Evolutionary conservation across 2,888 invertebrate species (phyloP), one percentile per base, ranked within the genome.

Genomic region (Arge pagana): DNA sequence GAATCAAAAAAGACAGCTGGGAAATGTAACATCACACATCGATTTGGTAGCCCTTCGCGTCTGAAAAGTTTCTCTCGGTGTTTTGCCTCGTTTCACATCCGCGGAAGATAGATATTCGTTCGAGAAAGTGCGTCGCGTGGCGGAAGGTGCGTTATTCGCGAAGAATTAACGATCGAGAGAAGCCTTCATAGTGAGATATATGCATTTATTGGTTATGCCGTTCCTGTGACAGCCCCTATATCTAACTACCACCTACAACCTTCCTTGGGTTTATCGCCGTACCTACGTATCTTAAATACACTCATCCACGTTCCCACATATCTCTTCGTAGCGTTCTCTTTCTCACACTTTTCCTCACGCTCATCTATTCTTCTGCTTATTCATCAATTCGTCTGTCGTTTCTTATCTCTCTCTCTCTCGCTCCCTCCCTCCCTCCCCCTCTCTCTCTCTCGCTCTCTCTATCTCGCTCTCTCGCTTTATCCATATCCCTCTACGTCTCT

Each of bases 1-100:
- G 70, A 71, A 68, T 71, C 66, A 67, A 70, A 71, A 71, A 71
- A 72, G 71, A 72, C 71, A 70, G 71, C 68, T 70, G 71, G 63
- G 66, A 70, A 70, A 66, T 66, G 67, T 66, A 69, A 66, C 66
- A 68, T 68, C 69, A 68, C 71, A 70, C 71, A 71, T 71, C 70
- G 72, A 72, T 72, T 71, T 65, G 69, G 67, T 33, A 45, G 45
- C 45, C 57, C 64, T 64, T 60, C 62, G 61, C 62, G 60, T 45
- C 45, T 45, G 45, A 45, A 33, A 45, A 45, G 45, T 45, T 33
- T 33, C 45, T 45, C 45, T 23, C 21, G 31, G 13, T 13, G 18
- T 28, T 33, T 33, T 24, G 8, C n/a, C 33, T 11, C 45, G 33
- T 36, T n/a, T 2, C 16, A n/a, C 3, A 15, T 35, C 5, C 2